Base-by-base conservation (phyloP, 2,113 vertebrate species). In the Platysteira castanea region DNA sequence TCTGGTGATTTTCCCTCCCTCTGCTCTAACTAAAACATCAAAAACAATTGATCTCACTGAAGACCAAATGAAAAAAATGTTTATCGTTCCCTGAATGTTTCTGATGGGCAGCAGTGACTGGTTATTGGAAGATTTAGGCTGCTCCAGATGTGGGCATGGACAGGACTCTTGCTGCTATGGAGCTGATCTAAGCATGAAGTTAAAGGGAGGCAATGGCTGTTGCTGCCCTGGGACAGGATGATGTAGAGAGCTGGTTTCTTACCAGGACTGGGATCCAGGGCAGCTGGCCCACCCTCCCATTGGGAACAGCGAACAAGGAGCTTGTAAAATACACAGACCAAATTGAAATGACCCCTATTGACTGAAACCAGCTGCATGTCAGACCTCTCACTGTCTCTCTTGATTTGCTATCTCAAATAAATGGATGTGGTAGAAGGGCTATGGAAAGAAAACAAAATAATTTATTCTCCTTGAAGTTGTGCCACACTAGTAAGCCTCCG, bases 361-460 rank as follows among this genome's bases (percentile, higher is more conserved):
- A 98, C 98, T 98, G 98, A 98, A 98, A 98, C 97, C 99, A 99
- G 98, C 99, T 99, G 98, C 96, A 96, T 37, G 91, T 97, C 93
- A 92, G 92, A 76, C 92, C 90, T 97, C 93, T 97, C 69, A 17
- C 71, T 95, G 92, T 96, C 95, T 95, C 85, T 97, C 94, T 93
- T 96, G 94, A 96, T 97, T 98, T 98, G 90, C 94, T 95, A 79
- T 97, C 95, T 96, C 96, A 95, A 96, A 97, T 97, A 97, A 97
- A 97, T 97, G 97, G 93, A 96, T 80, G 73, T 92, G 84, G 86
- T 91, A 90, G 89, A 97, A 92, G 85, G 76, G 89, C 65, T 76
- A 60, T 47, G 76, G 89, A 96, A 95, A 97, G 95, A 94, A 97
- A 97, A 93, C 92, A 96, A 96, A 95, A 93, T 94, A 94, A 81